Base-by-base conservation (phyloP, 2,113 vertebrate genomes). In the Thymallus thymallus region DNA sequence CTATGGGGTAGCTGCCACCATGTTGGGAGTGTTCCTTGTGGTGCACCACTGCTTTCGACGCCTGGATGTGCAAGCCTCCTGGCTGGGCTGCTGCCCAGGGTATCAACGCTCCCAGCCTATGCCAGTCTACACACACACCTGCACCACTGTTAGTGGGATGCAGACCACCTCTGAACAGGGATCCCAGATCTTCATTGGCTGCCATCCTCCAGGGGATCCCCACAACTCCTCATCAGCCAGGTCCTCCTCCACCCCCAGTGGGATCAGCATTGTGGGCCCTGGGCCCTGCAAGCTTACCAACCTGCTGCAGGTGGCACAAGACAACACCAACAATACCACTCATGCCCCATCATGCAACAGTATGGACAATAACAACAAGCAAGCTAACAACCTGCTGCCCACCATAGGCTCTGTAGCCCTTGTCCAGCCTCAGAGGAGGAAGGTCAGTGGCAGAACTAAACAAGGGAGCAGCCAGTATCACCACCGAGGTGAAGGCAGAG, bases 241-340 rank as follows among this genome's bases (percentile, higher is more conserved):
- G 23, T 97, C 96, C 0, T 97, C 96, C 1, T 96, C 95, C 71
- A 95, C 96, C 1, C 95, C 94, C 0, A 95, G 96, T 71, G 93
- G 91, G 46, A 91, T 94, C 84, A 95, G 95, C 66, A 91, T 94
- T 0, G 74, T 91, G 67, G 86, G 89, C 0, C 82, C 80, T 0
- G 94, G 93, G 6, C 95, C 93, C 73, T 96, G 95, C 91, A 98
- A 99, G 83, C 94, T 99, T 84, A 98, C 96, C 85, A 99, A 99
- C 88, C 90, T 99, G 82, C 83, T 98, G 84, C 97, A 97, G 91
- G 91, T 94, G 72, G 91, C 94, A 2, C 97, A 96, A 82, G 94
- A 94, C 71, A 91, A 78, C 71, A 29, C 82, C 68, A 84, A 85
- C 69, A 81, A 87, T 32, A 20, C 70, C 5, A 71, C 82, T 9